Conservation (phyloP, 2,797 vertebrate species). For the Sciurus carolinensis region DNA sequence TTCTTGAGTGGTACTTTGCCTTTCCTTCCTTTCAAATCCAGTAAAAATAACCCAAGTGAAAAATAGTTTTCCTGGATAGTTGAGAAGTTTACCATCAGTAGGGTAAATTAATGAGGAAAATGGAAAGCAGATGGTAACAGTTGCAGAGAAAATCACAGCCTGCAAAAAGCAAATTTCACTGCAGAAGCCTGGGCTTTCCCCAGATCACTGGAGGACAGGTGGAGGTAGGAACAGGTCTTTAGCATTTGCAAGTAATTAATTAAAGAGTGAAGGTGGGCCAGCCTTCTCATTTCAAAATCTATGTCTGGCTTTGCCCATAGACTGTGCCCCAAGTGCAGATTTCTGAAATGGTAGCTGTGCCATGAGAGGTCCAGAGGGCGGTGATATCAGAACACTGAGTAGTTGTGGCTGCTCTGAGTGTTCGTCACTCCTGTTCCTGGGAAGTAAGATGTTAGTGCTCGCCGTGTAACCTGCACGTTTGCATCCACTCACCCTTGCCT, state of each 20-base stretch:
- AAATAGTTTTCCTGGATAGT: background rate
- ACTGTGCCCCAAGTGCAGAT: background rate
- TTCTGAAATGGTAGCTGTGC: background rate
- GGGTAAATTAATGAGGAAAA: background rate
- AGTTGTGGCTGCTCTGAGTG: background rate
- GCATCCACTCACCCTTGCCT: accelerated
- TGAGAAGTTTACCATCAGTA: background rate
- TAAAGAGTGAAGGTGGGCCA: accelerated
- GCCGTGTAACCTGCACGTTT: accelerated
- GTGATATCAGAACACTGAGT: background rate
- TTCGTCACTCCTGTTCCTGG: background rate
- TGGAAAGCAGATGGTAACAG: background rate
- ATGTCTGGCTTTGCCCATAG: background rate
- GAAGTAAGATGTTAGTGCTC: background rate
- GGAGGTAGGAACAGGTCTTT: background rate
- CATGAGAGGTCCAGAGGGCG: background rate
- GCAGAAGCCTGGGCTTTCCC: background rate
- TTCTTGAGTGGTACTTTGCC: background rate
- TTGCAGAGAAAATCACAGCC: background rate
- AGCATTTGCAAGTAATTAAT: background rate
- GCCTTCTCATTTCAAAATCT: background rate
- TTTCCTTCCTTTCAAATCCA: background rate
- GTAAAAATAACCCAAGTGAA: background rate
- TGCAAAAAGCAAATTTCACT: background rate
- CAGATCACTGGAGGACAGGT: too few relatives aligned